Base-by-base conservation (phyloP, 2,797 vertebrate genomes). In the Threskiornis aethiopicus region DNA sequence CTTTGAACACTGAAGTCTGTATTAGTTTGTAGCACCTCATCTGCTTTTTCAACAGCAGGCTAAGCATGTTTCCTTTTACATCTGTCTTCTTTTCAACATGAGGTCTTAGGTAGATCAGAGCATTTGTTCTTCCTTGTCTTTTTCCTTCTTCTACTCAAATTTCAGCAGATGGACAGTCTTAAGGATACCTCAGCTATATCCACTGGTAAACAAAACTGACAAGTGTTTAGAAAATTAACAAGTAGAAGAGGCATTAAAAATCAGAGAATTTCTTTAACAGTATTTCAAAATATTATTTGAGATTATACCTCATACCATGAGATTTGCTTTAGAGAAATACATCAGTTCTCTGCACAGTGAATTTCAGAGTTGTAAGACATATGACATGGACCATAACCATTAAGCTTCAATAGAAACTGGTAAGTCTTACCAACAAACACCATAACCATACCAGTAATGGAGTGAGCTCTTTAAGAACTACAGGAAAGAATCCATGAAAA, bases 211-310 rank as follows among this genome's bases (percentile, higher is more conserved):
- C 31, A 92, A 75, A 90, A 93, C 46, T 76, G 49, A 69, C 7
- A 87, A 76, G 37, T 8, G 15, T 89, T 94, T 49, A 59, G 61
- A 79, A 87, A 93, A 84, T 57, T 69, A 87, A 29, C 44, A 75
- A n/a, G 54, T 4, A 54, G 35, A 70, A 92, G 28, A 75, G 6
- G 28, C 10, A 84, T 76, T 44, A 78, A 76, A 83, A 44, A 1
- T 0, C 10, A 78, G 17, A 26, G 0, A 33, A 55, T 47, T 86
- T 73, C 6, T 83, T 85, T 17, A 84, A 61, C 2, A 35, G 7
- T 28, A 64, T 72, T 92, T 92, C 73, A 84, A 84, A 91, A 61
- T 51, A 92, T 15, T 70, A 81, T 64, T 73, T 62, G 13, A 58
- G 18, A 75, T 26, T 41, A 13, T 41, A 41, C 14, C 41, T 41